These are phyloP conservation scores for Anguilla anguilla DNA, from an alignment of 2,797 vertebrate species.

Conservation along the genomic window DNA sequence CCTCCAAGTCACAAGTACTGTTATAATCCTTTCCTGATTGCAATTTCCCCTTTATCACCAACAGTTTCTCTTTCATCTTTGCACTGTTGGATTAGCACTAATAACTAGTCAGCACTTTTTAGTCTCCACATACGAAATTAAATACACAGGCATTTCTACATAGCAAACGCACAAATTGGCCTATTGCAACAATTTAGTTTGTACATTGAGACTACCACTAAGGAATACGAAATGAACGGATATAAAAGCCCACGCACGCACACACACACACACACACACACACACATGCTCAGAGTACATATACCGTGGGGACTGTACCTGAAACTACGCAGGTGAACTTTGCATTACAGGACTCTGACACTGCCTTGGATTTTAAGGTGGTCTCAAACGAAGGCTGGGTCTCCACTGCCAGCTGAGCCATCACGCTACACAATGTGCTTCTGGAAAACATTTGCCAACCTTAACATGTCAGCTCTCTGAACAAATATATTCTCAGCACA, in stretches of 20 bases:
- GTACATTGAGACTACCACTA: not conserved
- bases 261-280: not conserved
- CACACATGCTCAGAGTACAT: not conserved
- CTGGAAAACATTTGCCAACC: constrained; percentile 66
- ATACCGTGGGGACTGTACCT: constrained; percentile 72
- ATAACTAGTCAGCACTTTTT: not conserved
- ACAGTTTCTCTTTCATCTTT: not conserved
- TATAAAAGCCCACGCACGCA: not conserved
- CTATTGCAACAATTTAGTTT: not conserved
- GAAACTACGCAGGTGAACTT: constrained; percentile 93
- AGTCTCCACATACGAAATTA: not conserved
- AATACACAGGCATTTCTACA: not conserved
- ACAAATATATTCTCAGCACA: constrained; percentile 4
- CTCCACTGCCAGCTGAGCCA: constrained; percentile 96
- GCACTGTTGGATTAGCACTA: not conserved
- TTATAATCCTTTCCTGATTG: not conserved
- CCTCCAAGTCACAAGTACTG: not conserved
- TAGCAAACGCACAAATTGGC: not conserved
- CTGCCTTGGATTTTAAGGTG: constrained; percentile 91
- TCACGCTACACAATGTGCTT: constrained; percentile 96
- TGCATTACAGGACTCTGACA: constrained; percentile 91
- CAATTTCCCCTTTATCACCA: not conserved
- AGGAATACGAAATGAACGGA: not conserved
- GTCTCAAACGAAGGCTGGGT: constrained; percentile 93
- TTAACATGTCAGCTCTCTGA: constrained; percentile 1